Evolutionary conservation across 2,888 invertebrate species (phyloP).

Genomic region (Synanthedon myopaeformis): DNA sequence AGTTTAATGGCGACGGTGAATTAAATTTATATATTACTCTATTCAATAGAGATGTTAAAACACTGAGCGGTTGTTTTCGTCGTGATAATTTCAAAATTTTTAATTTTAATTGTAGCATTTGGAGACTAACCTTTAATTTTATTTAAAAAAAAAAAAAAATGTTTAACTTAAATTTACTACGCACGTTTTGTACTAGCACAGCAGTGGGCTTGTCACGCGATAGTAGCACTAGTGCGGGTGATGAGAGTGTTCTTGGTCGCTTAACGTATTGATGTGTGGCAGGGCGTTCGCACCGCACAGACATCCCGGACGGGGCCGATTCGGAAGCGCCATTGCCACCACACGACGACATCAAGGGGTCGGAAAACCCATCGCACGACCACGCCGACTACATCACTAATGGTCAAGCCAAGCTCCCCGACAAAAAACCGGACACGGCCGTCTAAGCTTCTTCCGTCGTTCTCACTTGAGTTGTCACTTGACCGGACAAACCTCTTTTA

Average conservation of each 20-base stretch:
- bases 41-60: no score
- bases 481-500: conserved; percentile 10
- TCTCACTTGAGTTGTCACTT: neutral
- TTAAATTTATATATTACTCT: no score
- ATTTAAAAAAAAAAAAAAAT: no score
- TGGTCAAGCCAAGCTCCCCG: conserved; percentile 60
- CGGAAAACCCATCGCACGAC: conserved; percentile 71
- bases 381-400: conserved; percentile 73
- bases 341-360: conserved; percentile 70
- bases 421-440: conserved; percentile 65
- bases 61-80: no score
- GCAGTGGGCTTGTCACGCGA: no score
- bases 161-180: no score
- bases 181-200: no score
- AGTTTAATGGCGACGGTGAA: no score
- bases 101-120: no score
- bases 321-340: conserved; percentile 73
- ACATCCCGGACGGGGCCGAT: conserved; percentile 73
- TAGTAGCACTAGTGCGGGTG: no score
- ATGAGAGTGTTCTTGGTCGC: conserved; percentile 59
- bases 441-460: conserved; percentile 40
- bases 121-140: no score
- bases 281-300: conserved; percentile 73
- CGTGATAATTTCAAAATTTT: no score
- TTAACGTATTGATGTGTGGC: conserved; percentile 55